Percentiles rank a stretch among this genome's conserved stretches.
Conservation (phyloP, 1,140 invertebrate genomes). For the Anadara kagoshimensis region DNA sequence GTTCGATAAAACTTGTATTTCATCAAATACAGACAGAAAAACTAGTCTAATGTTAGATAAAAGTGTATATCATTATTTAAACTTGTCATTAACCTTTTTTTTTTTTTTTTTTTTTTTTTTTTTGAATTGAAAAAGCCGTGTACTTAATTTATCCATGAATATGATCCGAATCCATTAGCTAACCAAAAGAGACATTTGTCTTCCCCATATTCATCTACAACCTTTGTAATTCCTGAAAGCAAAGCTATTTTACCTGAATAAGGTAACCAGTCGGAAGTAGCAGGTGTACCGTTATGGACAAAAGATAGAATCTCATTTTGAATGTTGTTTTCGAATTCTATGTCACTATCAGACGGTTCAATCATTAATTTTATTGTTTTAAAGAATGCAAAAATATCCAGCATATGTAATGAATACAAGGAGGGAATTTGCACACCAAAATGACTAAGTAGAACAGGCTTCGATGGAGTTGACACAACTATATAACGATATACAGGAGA, state of each 20-base stretch:
- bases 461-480: slow-evolving; percentile 15
- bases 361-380: slow-evolving; percentile 23
- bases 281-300: slow-evolving; percentile 31
- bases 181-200: slow-evolving; percentile 31
- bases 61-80: no score
- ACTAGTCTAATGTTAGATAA: no score
- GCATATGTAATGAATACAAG: slow-evolving; percentile 33
- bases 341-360: slow-evolving; percentile 24
- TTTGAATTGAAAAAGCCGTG: no score
- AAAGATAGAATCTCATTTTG: slow-evolving; percentile 37
- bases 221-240: slow-evolving; percentile 20
- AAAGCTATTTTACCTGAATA: slow-evolving; percentile 18
- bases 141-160: no score
- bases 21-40: no score
- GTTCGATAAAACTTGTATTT: no score
- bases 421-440: background rate
- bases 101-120: no score
- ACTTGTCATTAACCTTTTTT: no score
- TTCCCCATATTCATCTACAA: slow-evolving; percentile 19
- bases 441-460: background rate
- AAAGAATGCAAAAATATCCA: slow-evolving; percentile 46
- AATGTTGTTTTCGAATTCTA: slow-evolving; percentile 36
- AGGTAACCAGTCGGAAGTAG: slow-evolving; percentile 30
- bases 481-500: slow-evolving; percentile 29
- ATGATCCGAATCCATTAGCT: slow-evolving; percentile 5